These are phyloP conservation scores for Ancistrus triradiatus DNA, from an alignment of 2,113 vertebrate species.

Conservation along the genomic window DNA sequence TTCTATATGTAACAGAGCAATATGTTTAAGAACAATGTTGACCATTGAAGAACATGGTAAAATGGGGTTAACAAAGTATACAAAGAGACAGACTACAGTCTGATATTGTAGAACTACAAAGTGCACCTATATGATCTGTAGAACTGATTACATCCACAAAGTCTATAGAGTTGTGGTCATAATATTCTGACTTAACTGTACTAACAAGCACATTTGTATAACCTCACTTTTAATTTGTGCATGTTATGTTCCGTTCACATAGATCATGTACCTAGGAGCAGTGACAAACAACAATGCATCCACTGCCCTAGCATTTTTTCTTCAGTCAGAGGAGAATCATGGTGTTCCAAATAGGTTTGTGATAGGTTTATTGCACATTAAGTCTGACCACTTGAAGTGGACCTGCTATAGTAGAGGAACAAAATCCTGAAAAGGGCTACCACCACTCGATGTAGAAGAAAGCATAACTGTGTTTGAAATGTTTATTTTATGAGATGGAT, in stretches of 20 bases:
- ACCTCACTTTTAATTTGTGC: background rate
- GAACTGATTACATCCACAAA: no score
- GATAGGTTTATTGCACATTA: background rate
- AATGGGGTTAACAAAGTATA: no score
- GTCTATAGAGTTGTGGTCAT: no score
- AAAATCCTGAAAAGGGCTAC: background rate
- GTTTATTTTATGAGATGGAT: background rate
- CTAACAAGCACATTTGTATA: background rate
- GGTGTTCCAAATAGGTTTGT: slow-evolving; percentile 14
- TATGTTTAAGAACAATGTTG: background rate
- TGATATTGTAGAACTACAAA: no score
- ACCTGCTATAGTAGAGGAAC: background rate
- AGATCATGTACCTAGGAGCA: slow-evolving; percentile 8
- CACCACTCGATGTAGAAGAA: background rate
- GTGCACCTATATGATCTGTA: no score
- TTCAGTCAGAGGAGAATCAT: slow-evolving; percentile 14
- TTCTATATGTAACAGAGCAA: background rate
- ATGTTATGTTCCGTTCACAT: background rate
- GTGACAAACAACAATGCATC: background rate
- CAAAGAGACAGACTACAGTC: no score
- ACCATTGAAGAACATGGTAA: background rate
- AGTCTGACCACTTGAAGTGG: background rate
- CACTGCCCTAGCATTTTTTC: slow-evolving; percentile 4
- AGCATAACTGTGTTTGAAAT: background rate
- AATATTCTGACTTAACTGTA: slow-evolving; percentile 6